Conservation (phyloP, 2,888 invertebrate species). For the Standfussiana lucernea region DNA sequence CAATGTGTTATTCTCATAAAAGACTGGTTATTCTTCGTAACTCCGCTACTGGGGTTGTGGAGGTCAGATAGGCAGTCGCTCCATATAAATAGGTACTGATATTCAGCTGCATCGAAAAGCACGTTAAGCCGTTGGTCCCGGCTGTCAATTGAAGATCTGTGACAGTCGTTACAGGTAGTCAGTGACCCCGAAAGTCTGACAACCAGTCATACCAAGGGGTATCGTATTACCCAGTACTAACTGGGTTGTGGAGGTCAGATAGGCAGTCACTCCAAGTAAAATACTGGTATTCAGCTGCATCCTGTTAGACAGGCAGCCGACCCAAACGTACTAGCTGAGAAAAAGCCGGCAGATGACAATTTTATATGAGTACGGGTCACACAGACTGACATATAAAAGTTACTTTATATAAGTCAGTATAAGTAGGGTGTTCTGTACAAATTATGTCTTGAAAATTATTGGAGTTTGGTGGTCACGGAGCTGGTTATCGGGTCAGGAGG, state of each 20-base stretch:
- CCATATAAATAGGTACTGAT: no score
- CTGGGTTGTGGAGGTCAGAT: neutral
- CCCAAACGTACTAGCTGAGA: neutral
- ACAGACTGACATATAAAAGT: neutral
- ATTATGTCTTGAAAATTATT: constrained; percentile 29
- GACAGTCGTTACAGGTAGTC: no score
- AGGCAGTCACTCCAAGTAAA: neutral
- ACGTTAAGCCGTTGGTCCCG: no score
- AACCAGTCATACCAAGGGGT: neutral
- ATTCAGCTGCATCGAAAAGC: no score
- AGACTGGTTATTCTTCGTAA: no score
- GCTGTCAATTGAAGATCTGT: no score
- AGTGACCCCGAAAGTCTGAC: no score
- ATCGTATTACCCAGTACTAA: neutral
- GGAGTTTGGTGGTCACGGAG: neutral
- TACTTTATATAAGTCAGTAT: constrained; percentile 1
- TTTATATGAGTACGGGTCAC: neutral
- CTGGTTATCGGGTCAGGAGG: neutral
- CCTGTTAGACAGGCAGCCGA: neutral
- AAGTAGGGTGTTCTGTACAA: neutral
- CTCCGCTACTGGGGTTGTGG: no score
- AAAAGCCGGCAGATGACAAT: neutral
- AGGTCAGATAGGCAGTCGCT: no score
- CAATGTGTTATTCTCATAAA: neutral
- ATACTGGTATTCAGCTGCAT: neutral